Evolutionary conservation across 2,113 vertebrate species (phyloP).

Genomic region (Pedionomus torquatus): DNA sequence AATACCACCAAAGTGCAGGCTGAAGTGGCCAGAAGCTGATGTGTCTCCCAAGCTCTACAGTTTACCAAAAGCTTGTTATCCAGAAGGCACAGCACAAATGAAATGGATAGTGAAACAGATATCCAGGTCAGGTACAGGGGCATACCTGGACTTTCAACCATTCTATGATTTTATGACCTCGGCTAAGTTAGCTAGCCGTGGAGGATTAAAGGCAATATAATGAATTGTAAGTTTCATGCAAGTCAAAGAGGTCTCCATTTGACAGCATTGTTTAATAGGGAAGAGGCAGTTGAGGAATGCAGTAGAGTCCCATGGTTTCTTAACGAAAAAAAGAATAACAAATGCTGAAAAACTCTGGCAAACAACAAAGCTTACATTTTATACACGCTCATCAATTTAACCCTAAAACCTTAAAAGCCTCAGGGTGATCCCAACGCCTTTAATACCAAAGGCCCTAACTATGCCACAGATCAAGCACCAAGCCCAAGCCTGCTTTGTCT

Average conservation of each 20-base stretch:
- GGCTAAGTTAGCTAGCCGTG: not conserved
- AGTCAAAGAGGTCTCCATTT: not conserved
- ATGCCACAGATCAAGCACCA: conserved; percentile 77
- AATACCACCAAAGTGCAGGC: not conserved
- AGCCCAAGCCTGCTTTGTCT: conserved; percentile 79
- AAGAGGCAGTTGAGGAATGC: conserved; percentile 30
- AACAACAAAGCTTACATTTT: conserved; percentile 82
- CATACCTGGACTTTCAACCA: not conserved
- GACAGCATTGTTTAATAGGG: not conserved
- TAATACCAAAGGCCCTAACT: conserved; percentile 73
- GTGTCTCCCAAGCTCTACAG: not conserved
- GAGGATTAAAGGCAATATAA: not conserved
- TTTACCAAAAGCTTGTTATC: not conserved
- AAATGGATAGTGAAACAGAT: not conserved
- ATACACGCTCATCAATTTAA: conserved; percentile 78
- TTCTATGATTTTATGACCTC: not conserved
- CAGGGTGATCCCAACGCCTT: conserved; percentile 77
- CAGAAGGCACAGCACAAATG: not conserved
- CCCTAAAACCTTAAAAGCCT: conserved; percentile 77
- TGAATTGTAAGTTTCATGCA: conserved; percentile 20
- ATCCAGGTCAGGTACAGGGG: not conserved
- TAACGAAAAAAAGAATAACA: conserved; percentile 66
- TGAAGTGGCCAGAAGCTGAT: not conserved
- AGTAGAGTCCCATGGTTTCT: not conserved
- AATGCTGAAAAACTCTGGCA: conserved; percentile 73